These are phyloP conservation scores for Diarsia brunnea DNA, from an alignment of 2,888 invertebrate genomes.

Conservation along the genomic window DNA sequence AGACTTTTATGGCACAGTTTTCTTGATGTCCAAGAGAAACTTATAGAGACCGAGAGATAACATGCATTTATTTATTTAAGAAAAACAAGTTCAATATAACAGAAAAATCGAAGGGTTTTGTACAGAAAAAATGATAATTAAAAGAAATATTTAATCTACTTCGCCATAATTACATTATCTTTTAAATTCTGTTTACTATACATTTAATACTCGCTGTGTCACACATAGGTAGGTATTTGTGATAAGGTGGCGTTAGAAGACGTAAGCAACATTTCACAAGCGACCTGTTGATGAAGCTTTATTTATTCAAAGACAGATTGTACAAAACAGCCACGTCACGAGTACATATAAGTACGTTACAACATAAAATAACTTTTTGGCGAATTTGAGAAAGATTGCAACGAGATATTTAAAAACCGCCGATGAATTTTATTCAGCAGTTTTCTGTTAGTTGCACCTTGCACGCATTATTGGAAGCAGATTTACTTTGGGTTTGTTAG, in stretches of 20 bases:
- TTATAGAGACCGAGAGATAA: too few species aligned
- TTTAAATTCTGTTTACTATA: background rate
- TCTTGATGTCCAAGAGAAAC: background rate
- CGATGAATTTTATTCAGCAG: background rate
- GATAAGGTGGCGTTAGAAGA: slow-evolving; percentile 8
- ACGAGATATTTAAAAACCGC: background rate
- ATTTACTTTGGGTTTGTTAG: background rate
- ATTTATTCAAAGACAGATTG: slow-evolving; percentile 29
- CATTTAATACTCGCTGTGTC: background rate
- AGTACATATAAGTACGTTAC: background rate
- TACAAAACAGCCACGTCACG: background rate
- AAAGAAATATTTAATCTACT: background rate
- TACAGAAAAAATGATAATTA: too few species aligned
- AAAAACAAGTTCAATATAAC: too few species aligned
- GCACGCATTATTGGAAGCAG: background rate
- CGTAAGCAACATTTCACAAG: slow-evolving; percentile 18
- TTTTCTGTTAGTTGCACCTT: background rate
- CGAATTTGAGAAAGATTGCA: background rate
- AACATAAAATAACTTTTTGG: background rate
- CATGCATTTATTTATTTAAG: too few species aligned
- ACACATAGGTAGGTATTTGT: background rate
- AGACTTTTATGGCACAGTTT: background rate
- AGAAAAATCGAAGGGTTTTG: too few species aligned
- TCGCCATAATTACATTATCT: background rate
- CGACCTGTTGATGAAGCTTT: slow-evolving; percentile 46